Evolutionary conservation across 2,888 invertebrate species (phyloP).

Genomic region (Cepaea hortensis): DNA sequence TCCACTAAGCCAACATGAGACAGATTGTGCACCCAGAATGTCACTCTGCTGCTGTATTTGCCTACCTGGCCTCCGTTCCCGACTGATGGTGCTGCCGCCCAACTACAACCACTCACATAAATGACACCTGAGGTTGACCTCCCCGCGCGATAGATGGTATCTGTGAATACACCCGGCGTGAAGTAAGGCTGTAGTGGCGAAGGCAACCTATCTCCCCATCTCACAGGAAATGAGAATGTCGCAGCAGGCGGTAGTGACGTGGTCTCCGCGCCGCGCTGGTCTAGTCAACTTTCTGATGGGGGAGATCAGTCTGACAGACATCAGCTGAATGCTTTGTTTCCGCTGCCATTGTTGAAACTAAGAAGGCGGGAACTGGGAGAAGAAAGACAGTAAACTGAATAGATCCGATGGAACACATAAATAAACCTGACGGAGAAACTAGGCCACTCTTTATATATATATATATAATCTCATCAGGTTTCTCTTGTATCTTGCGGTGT

Average conservation of each 20-base stretch:
- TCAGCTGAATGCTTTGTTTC: background rate
- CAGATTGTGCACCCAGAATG: too few species aligned
- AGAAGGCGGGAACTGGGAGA: too few species aligned
- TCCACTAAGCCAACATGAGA: too few species aligned
- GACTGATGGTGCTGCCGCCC: background rate
- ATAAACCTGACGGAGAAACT: too few species aligned
- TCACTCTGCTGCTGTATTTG: too few species aligned
- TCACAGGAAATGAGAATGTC: conserved; percentile 3
- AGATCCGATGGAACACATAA: too few species aligned
- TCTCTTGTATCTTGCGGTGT: too few species aligned
- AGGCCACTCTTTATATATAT: too few species aligned
- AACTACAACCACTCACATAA: background rate
- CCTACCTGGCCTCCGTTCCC: background rate
- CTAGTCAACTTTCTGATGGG: background rate
- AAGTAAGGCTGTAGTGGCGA: background rate
- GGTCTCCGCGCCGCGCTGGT: background rate
- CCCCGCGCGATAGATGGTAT: background rate
- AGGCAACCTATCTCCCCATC: conserved; percentile 1
- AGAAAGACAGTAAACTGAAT: too few species aligned
- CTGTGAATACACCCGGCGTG: background rate
- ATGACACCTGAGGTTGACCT: background rate
- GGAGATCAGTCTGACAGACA: background rate
- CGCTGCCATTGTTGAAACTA: background rate
- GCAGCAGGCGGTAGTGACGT: background rate
- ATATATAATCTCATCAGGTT: too few species aligned